These are phyloP conservation scores for Zophobas morio DNA, from an alignment of 1,140 invertebrate species.

Conservation along the genomic window DNA sequence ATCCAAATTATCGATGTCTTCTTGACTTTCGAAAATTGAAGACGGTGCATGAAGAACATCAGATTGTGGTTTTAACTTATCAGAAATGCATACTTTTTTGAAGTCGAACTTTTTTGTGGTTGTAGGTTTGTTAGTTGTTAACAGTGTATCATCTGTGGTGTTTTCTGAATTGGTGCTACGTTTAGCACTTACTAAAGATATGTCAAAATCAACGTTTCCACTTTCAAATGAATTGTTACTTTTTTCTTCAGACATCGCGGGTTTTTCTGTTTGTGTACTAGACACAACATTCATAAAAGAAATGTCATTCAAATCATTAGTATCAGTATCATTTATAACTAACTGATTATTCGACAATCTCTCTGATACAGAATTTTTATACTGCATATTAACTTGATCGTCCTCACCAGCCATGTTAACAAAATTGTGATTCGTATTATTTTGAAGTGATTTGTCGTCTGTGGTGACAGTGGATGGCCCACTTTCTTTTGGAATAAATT, in stretches of 20 bases:
- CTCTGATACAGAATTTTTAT: no score
- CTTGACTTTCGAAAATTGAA: slow-evolving; percentile 20
- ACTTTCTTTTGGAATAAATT: slow-evolving; percentile 15
- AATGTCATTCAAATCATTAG: no score
- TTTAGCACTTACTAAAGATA: no score
- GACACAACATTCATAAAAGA: no score
- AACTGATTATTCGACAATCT: no score
- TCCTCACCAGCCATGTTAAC: no score
- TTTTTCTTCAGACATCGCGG: no score
- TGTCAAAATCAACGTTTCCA: background rate
- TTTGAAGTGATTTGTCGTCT: background rate
- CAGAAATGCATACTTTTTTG: background rate
- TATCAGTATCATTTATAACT: no score
- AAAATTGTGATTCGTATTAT: no score
- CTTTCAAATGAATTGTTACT: background rate
- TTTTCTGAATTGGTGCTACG: no score
- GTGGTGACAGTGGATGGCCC: background rate
- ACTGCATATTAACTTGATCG: no score
- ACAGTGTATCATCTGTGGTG: background rate
- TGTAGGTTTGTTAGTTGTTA: background rate
- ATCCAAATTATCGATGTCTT: slow-evolving; percentile 9
- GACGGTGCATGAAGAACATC: background rate
- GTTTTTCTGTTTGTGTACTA: no score
- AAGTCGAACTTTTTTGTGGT: background rate
- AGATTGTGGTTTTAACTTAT: background rate